phyloP scores from a whole-genome alignment of 2,113 vertebrate species.

The Laterallus jamaicensis region DNA sequence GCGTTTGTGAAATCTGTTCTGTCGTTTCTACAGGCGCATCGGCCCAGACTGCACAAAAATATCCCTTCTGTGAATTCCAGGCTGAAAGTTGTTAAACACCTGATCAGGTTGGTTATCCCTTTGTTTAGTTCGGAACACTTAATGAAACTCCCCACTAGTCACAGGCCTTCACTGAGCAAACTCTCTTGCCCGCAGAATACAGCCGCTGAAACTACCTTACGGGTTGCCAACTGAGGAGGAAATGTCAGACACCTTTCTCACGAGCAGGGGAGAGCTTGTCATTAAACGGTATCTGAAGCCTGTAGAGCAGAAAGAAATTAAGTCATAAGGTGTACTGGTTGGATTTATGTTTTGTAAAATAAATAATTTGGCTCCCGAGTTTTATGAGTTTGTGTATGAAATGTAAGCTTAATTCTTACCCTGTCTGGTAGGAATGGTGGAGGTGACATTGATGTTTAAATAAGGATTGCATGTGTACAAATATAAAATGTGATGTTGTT shows the following conservation, averaged over 20 bases:
- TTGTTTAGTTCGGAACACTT: background rate
- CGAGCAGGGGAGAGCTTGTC: constrained; percentile 87
- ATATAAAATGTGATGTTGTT: background rate
- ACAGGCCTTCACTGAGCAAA: background rate
- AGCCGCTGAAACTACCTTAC: constrained; percentile 88
- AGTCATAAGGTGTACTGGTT: constrained; percentile 61
- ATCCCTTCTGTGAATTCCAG: constrained; percentile 88
- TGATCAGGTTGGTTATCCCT: constrained; percentile 85
- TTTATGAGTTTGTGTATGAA: background rate
- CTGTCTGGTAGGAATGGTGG: background rate
- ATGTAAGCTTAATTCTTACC: background rate
- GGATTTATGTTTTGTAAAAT: constrained; percentile 25
- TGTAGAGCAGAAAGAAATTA: constrained; percentile 69
- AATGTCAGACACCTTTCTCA: constrained; percentile 83
- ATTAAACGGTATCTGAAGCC: constrained; percentile 75
- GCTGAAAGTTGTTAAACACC: constrained; percentile 91
- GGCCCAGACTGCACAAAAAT: constrained; percentile 91
- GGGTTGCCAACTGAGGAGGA: constrained; percentile 90
- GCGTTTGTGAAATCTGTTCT: background rate
- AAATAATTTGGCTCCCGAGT: background rate
- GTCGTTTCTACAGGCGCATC: constrained; percentile 75
- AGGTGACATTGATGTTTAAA: background rate
- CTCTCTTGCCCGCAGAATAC: constrained; percentile 77
- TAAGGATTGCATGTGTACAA: background rate
- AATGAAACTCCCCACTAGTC: background rate